These are phyloP conservation scores for Cydia strobilella DNA, from an alignment of 1,140 invertebrate genomes.

Conservation along the genomic window DNA sequence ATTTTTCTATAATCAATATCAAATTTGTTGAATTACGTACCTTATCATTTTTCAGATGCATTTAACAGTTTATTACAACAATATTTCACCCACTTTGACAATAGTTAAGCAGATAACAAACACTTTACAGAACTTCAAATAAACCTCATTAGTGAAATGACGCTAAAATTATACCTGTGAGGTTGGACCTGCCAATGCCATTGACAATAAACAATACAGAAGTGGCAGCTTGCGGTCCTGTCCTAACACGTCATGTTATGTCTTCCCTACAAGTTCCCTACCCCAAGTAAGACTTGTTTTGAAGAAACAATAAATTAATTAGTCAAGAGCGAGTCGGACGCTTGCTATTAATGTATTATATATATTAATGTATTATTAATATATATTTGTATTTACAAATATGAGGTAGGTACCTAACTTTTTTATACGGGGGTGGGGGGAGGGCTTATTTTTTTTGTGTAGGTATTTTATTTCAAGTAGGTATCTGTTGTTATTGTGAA, in stretches of 20 bases:
- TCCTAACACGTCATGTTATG: conserved; percentile 18
- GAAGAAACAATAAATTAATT: neutral
- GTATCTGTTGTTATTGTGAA: no score
- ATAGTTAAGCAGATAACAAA: neutral
- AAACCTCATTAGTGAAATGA: neutral
- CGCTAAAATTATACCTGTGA: neutral
- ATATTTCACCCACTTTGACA: conserved; percentile 2
- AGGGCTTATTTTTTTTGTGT: no score
- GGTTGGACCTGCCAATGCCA: conserved; percentile 3
- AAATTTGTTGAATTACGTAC: neutral
- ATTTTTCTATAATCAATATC: neutral
- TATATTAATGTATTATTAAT: no score
- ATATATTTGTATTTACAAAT: no score
- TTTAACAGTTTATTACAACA: neutral
- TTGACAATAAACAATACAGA: conserved; percentile 13
- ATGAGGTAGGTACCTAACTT: no score
- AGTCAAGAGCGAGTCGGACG: neutral
- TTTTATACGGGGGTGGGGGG: no score
- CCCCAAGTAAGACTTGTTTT: neutral
- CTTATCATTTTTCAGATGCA: neutral
- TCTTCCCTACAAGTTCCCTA: conserved; percentile 3
- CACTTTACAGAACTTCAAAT: neutral
- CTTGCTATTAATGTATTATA: no score
- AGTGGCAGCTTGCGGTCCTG: conserved; percentile 13
- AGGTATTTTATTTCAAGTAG: no score